These are phyloP conservation scores for Poeciliopsis presidionis DNA, from an alignment of 2,797 vertebrate species.

Conservation along the genomic window DNA sequence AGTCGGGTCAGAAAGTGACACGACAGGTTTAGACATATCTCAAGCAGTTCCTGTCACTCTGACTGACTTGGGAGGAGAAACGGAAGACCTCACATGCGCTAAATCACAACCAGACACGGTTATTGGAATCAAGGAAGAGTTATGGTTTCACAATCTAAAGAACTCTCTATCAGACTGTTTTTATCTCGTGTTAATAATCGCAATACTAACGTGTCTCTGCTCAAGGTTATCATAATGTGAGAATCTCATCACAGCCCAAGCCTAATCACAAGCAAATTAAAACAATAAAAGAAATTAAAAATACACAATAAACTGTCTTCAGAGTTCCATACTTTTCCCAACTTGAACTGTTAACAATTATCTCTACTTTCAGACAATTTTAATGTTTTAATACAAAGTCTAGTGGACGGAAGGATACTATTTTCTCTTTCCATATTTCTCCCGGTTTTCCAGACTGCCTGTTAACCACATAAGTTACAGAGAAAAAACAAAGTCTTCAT, in stretches of 20 bases:
- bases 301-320: slow-evolving; percentile 1
- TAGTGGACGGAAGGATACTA: background rate
- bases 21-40: slow-evolving; percentile 62
- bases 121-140: background rate
- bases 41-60: slow-evolving; percentile 54
- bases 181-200: background rate
- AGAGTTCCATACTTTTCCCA: background rate
- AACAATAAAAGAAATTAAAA: slow-evolving; percentile 12
- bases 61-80: slow-evolving; percentile 44
- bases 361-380: background rate
- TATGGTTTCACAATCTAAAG: background rate
- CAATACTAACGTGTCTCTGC: background rate
- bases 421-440: background rate
- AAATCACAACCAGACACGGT: slow-evolving; percentile 13
- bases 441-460: background rate
- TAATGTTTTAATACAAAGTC: background rate
- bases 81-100: slow-evolving; percentile 27
- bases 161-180: background rate
- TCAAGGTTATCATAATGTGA: background rate
- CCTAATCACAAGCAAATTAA: background rate
- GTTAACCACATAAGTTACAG: background rate
- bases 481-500: background rate
- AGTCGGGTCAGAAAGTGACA: slow-evolving; percentile 68
- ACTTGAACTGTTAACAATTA: background rate
- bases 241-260: background rate